phyloP scores from a whole-genome alignment of 2,888 invertebrate species.

The Gymnoscelis rufifasciata region DNA sequence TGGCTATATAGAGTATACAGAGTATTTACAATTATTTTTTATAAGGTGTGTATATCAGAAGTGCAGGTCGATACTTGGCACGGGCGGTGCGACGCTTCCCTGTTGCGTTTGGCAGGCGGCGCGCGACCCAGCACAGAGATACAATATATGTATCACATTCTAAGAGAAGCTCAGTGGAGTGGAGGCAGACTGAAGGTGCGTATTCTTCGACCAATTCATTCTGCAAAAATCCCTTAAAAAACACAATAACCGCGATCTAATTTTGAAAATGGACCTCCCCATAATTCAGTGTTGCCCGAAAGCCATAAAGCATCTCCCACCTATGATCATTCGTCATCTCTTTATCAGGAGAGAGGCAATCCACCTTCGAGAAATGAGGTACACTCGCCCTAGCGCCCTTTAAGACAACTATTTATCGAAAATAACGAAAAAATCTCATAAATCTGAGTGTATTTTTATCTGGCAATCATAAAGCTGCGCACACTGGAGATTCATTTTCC shows the following conservation, averaged over 20 bases:
- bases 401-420: conserved; percentile 74
- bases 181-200: not conserved
- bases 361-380: conserved; percentile 68
- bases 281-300: conserved; percentile 48
- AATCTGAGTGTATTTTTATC: conserved; percentile 67
- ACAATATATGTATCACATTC: no score
- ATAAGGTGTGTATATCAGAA: no score
- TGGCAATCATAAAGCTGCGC: conserved; percentile 56
- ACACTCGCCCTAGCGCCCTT: conserved; percentile 56
- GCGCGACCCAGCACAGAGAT: no score
- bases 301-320: conserved; percentile 52
- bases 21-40: no score
- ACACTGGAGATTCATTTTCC: conserved; percentile 22
- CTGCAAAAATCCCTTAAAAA: not conserved
- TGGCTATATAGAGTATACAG: no score
- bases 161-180: no score
- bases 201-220: no score
- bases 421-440: conserved; percentile 53
- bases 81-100: no score
- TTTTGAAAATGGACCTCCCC: conserved; percentile 23
- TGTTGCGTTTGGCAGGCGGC: no score
- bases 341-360: conserved; percentile 71
- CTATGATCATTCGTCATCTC: conserved; percentile 64
- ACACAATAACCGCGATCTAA: conserved; percentile 12
- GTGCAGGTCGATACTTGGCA: no score